Conservation (phyloP, 2,888 invertebrate genomes). For the Callyntrura guangdongensis region DNA sequence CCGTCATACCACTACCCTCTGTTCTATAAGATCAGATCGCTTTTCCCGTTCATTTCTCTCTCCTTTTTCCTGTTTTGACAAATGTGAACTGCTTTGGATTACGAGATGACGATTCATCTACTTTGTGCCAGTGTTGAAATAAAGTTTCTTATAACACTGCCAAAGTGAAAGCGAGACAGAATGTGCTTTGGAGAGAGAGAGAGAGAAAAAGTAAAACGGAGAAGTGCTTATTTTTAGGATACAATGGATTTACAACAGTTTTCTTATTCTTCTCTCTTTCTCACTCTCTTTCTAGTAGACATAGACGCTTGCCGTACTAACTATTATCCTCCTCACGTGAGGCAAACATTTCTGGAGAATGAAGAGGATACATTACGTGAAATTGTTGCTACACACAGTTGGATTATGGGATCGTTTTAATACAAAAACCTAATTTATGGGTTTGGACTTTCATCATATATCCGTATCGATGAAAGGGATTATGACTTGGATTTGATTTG, state of each 20-base stretch:
- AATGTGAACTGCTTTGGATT: constrained; percentile 77
- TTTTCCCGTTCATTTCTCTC: constrained; percentile 53
- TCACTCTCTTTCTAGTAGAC: not conserved
- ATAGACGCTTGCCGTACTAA: not conserved
- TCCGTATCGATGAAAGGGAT: constrained; percentile 75
- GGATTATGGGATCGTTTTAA: constrained; percentile 67
- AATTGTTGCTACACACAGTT: constrained; percentile 49
- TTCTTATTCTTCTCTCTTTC: constrained; percentile 12
- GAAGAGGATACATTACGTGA: constrained; percentile 37
- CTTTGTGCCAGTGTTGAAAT: constrained; percentile 49
- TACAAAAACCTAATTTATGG: constrained; percentile 75
- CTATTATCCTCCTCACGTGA: constrained; percentile 46
- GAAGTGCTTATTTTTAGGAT: constrained; percentile 27
- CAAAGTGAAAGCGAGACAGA: too few species aligned
- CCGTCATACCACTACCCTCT: not conserved
- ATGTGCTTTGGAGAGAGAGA: not conserved
- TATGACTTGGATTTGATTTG: constrained; percentile 77
- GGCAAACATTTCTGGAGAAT: constrained; percentile 11
- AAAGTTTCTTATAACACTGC: too few species aligned
- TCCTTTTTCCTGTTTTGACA: constrained; percentile 61
- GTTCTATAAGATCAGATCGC: constrained; percentile 53
- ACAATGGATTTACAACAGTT: constrained; percentile 52
- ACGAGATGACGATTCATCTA: constrained; percentile 52
- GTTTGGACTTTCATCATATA: constrained; percentile 73
- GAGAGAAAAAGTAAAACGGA: not conserved